phyloP scores from a whole-genome alignment of 2,888 invertebrate species.

The Steinernema carpocapsae region DNA sequence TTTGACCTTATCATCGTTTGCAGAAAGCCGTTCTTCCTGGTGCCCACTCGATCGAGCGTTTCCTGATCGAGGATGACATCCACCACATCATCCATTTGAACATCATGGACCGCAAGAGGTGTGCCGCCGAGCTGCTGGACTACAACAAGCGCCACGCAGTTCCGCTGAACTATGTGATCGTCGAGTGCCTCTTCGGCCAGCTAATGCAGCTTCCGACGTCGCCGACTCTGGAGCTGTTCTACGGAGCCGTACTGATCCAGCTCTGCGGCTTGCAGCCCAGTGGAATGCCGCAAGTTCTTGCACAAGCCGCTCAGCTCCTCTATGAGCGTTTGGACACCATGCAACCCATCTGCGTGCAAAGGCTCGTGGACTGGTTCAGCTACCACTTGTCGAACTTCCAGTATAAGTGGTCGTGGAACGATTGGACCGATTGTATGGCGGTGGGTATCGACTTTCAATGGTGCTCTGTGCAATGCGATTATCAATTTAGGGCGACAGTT shows the following conservation, averaged over 20 bases:
- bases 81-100: conserved; percentile 88
- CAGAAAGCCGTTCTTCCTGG: conserved; percentile 79
- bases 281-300: conserved; percentile 90
- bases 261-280: conserved; percentile 93
- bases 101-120: conserved; percentile 80
- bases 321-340: conserved; percentile 94
- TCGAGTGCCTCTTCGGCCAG: conserved; percentile 81
- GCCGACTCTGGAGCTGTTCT: conserved; percentile 83
- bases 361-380: conserved; percentile 92
- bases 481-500: too few species aligned
- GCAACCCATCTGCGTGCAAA: conserved; percentile 94
- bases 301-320: conserved; percentile 95
- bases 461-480: neutral
- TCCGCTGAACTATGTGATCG: conserved; percentile 95
- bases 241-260: conserved; percentile 93
- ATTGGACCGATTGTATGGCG: conserved; percentile 71
- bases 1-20: neutral
- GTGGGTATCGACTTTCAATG: conserved; percentile 37
- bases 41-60: conserved; percentile 94
- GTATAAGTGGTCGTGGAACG: conserved; percentile 93
- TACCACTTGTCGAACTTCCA: conserved; percentile 99
- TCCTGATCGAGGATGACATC: conserved; percentile 94
- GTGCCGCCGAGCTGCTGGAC: conserved; percentile 84
- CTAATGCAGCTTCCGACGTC: conserved; percentile 89
- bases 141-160: conserved; percentile 82